Percentiles rank a stretch among this genome's conserved stretches.
These are phyloP conservation scores for Notolabrus celidotus DNA, from an alignment of 2,797 vertebrate species.

Conservation along the genomic window DNA sequence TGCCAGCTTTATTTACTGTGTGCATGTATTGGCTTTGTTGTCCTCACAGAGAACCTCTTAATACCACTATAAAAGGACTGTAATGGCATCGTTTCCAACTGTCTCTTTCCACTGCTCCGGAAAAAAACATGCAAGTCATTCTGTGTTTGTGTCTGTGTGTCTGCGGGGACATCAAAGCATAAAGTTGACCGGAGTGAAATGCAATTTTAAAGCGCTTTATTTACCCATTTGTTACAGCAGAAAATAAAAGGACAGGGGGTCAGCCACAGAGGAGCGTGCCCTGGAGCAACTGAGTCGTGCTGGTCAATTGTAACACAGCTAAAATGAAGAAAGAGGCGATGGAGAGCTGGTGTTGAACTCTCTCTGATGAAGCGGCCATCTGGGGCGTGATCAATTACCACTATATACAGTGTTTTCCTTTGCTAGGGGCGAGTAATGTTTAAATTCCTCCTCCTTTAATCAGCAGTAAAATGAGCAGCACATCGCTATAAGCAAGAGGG, in stretches of 20 bases:
- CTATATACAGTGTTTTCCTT: slow-evolving; percentile 59
- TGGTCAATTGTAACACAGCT: slow-evolving; percentile 66
- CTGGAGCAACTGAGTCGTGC: slow-evolving; percentile 45
- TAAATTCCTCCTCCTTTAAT: slow-evolving; percentile 49
- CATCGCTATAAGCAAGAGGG: slow-evolving; percentile 50
- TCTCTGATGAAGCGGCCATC: slow-evolving; percentile 66
- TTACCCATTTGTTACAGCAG: slow-evolving; percentile 58
- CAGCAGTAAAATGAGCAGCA: slow-evolving; percentile 48
- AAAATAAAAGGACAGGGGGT: slow-evolving; percentile 56
- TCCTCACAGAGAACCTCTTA: slow-evolving; percentile 36
- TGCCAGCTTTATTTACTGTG: slow-evolving; percentile 56
- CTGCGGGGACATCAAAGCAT: slow-evolving; percentile 12
- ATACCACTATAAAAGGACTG: slow-evolving; percentile 49
- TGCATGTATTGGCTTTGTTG: slow-evolving; percentile 35
- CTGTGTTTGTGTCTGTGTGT: slow-evolving; percentile 20
- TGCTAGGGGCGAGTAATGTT: slow-evolving; percentile 51
- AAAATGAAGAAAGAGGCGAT: slow-evolving; percentile 65
- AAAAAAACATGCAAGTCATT: slow-evolving; percentile 30
- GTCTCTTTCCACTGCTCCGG: slow-evolving; percentile 49
- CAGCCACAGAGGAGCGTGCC: slow-evolving; percentile 23
- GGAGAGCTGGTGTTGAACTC: slow-evolving; percentile 60
- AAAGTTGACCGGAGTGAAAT: slow-evolving; percentile 55
- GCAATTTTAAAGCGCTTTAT: slow-evolving; percentile 55
- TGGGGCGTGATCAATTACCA: slow-evolving; percentile 70
- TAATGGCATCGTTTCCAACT: slow-evolving; percentile 58